phyloP scores from a whole-genome alignment of 2,797 vertebrate species.

The Xiphorhynchus erythropygius region DNA sequence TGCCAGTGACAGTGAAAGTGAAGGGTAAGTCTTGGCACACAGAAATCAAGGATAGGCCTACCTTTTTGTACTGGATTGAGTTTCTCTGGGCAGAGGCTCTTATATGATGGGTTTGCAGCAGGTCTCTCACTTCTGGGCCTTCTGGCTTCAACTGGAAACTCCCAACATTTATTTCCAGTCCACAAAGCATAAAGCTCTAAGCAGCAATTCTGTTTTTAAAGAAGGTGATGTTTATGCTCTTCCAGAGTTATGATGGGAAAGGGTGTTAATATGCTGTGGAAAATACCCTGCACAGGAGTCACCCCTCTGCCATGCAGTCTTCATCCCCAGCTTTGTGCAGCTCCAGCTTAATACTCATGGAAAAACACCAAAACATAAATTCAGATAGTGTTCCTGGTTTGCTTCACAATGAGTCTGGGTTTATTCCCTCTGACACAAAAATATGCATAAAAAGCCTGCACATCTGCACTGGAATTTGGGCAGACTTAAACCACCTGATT shows the following conservation, averaged over 20 bases:
- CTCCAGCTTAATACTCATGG: neutral
- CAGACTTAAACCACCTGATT: neutral
- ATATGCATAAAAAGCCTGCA: neutral
- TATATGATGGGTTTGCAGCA: neutral
- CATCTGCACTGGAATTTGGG: neutral
- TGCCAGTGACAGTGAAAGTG: neutral
- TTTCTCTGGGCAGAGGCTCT: neutral
- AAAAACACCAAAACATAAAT: neutral
- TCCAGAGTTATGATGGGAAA: rapidly evolving
- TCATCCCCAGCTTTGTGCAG: neutral
- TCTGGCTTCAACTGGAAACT: neutral
- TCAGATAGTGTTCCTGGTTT: neutral
- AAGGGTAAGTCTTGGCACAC: neutral
- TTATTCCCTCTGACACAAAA: neutral
- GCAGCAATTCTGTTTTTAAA: neutral
- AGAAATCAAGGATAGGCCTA: neutral
- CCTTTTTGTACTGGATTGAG: neutral
- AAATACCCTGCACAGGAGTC: neutral
- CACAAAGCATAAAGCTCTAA: neutral
- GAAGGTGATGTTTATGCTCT: neutral
- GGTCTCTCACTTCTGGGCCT: neutral
- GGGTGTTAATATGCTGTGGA: neutral
- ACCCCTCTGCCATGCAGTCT: neutral
- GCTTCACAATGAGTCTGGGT: neutral
- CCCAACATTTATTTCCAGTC: neutral